Evolutionary conservation across 2,888 invertebrate species (phyloP).

Genomic region (Netelia virgata): DNA sequence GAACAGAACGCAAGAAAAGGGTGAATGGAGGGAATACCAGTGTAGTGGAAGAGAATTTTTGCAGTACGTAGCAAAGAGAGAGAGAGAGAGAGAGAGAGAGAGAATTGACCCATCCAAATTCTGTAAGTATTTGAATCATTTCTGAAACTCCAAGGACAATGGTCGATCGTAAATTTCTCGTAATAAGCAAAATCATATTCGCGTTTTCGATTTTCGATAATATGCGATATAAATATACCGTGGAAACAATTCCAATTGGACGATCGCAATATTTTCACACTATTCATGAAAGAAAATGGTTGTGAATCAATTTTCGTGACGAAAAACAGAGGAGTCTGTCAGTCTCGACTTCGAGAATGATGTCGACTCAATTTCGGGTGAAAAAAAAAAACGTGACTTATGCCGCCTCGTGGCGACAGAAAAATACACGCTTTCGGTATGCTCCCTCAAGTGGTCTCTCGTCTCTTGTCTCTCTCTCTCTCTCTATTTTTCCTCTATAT

Average conservation of each 20-base stretch:
- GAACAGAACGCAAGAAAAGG: constrained; percentile 24
- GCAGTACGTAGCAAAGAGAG: constrained; percentile 16
- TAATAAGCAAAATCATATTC: not conserved
- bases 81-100: constrained; percentile 34
- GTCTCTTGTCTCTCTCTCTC: not conserved
- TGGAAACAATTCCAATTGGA: not conserved
- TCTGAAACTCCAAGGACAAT: not conserved
- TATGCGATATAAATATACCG: not conserved
- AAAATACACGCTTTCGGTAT: constrained; percentile 1
- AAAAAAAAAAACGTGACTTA: constrained; percentile 5
- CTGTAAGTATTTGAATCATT: not conserved
- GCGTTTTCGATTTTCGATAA: not conserved
- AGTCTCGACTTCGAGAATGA: not conserved
- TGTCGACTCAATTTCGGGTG: not conserved
- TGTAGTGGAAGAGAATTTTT: constrained; percentile 34
- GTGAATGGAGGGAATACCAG: constrained; percentile 42
- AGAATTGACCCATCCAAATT: not conserved
- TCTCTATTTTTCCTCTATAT: not conserved
- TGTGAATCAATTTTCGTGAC: not conserved
- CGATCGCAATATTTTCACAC: not conserved
- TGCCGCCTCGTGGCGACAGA: not conserved
- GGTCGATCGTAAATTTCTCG: too few species aligned
- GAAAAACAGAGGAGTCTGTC: not conserved
- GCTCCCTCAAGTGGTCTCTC: not conserved
- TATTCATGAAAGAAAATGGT: not conserved